A percentile compares a stretch with the other conserved stretches of the same genome.
Conservation (phyloP, 2,888 invertebrate genomes). For the Volucella zonaria region DNA sequence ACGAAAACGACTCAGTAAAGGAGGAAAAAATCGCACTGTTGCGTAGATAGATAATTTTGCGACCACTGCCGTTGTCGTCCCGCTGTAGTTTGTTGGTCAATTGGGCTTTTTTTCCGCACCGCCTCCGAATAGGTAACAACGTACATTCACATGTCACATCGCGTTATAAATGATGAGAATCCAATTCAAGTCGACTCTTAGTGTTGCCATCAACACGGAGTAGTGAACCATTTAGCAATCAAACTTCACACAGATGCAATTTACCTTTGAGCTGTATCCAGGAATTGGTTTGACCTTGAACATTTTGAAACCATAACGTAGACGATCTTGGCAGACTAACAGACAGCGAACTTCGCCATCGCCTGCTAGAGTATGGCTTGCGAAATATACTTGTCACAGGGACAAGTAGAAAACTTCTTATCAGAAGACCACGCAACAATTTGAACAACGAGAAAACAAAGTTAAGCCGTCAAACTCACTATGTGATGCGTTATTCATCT, state of each 20-base stretch:
- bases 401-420: constrained; percentile 89
- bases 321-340: constrained; percentile 78
- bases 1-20: constrained; percentile 35
- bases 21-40: constrained; percentile 6
- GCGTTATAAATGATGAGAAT: constrained; percentile 44
- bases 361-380: constrained; percentile 85
- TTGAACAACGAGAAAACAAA: constrained; percentile 85
- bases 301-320: constrained; percentile 72
- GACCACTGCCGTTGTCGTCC: constrained; percentile 22
- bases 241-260: constrained; percentile 43
- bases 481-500: constrained; percentile 85
- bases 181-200: constrained; percentile 36
- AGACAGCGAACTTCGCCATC: constrained; percentile 80
- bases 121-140: not conserved
- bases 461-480: constrained; percentile 75
- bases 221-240: not conserved
- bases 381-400: constrained; percentile 92
- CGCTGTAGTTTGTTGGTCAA: too few species aligned
- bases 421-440: constrained; percentile 89
- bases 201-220: constrained; percentile 55
- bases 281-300: constrained; percentile 13
- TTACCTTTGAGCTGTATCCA: constrained; percentile 5
- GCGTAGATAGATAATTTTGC: constrained; percentile 25
- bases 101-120: too few species aligned
- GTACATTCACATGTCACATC: constrained; percentile 1